A percentile compares a stretch with the other conserved stretches of the same genome.
These are phyloP conservation scores for Agapornis canus DNA, from an alignment of 2,797 vertebrate genomes.

Conservation along the genomic window DNA sequence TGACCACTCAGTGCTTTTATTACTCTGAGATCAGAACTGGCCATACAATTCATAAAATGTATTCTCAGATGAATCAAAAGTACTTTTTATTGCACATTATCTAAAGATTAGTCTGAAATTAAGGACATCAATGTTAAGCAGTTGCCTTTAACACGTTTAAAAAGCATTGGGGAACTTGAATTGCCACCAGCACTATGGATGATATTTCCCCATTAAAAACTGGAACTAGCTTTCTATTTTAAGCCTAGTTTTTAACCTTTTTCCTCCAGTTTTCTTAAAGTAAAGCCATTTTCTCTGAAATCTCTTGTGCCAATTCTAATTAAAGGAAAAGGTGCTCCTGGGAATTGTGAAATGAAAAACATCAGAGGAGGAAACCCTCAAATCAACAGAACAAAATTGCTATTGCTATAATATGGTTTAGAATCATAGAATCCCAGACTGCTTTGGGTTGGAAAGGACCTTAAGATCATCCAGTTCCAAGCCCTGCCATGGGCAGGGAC, in stretches of 20 bases:
- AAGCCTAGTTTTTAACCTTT: not conserved
- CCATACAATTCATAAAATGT: not conserved
- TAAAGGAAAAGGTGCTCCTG: not conserved
- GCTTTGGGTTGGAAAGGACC: not conserved
- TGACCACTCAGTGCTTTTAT: not conserved
- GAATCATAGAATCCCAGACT: not conserved
- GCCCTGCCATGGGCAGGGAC: not conserved
- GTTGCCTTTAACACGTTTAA: not conserved
- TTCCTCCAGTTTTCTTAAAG: not conserved
- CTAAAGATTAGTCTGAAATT: not conserved
- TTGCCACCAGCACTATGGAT: not conserved
- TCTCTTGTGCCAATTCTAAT: not conserved
- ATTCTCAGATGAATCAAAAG: not conserved
- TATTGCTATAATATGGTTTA: not conserved
- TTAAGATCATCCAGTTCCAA: not conserved
- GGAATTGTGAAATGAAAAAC: not conserved
- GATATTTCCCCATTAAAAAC: not conserved
- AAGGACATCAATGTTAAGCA: not conserved
- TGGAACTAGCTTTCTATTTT: constrained; percentile 9
- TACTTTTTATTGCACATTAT: not conserved
- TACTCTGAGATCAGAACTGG: not conserved
- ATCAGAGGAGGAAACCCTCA: not conserved
- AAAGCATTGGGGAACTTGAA: not conserved
- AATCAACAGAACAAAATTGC: not conserved
- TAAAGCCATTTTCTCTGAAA: not conserved